A percentile compares a stretch with the other conserved stretches of the same genome.
phyloP scores from a whole-genome alignment of 2,888 invertebrate genomes.

The Biston betularia region DNA sequence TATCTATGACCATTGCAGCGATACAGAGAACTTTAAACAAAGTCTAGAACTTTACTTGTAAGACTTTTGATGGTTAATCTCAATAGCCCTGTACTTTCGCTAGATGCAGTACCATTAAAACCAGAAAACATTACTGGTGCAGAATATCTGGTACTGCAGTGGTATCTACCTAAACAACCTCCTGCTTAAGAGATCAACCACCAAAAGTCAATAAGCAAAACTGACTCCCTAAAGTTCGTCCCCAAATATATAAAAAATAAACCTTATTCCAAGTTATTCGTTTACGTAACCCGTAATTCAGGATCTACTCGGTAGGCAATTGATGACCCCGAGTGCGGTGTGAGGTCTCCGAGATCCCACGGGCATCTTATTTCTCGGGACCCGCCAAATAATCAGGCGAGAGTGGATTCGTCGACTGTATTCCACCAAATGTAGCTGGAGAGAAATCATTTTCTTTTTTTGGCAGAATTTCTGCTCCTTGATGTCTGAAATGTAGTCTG shows the following conservation, averaged over 20 bases:
- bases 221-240: neutral
- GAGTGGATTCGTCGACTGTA: constrained; percentile 17
- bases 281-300: constrained; percentile 27
- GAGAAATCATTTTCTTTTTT: constrained; percentile 22
- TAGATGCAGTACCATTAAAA: no score
- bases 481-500: constrained; percentile 11
- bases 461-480: neutral
- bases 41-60: no score
- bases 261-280: constrained; percentile 24
- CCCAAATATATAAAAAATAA: constrained; percentile 16
- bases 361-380: constrained; percentile 23
- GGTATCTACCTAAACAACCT: no score
- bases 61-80: no score
- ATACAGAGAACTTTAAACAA: no score
- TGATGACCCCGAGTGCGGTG: constrained; percentile 27
- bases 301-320: constrained; percentile 18
- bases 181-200: no score
- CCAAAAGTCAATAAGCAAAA: neutral
- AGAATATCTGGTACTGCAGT: no score
- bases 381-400: constrained; percentile 31
- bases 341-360: constrained; percentile 18
- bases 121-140: no score
- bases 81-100: no score
- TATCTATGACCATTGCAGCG: no score
- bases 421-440: constrained; percentile 12